Conservation (phyloP, 2,888 invertebrate genomes). For the Pseudanteris insignis region DNA sequence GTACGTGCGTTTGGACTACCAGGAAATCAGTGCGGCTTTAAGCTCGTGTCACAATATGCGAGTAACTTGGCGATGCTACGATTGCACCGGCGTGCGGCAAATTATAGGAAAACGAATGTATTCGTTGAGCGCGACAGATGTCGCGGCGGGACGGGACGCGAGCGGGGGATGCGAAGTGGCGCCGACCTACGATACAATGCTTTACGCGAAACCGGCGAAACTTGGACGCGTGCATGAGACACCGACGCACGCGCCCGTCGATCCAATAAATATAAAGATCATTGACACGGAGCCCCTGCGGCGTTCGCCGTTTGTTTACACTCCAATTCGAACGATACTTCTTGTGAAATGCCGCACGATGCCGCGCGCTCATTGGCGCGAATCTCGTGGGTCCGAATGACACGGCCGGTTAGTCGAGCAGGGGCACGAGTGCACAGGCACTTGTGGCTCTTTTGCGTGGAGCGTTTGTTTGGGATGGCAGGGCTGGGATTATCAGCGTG, state of each 20-base stretch:
- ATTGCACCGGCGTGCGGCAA: too few relatives aligned
- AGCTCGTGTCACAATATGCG: too few relatives aligned
- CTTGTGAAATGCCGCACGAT: slow-evolving; percentile 19
- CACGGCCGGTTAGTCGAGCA: not conserved
- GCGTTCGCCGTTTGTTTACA: slow-evolving; percentile 40
- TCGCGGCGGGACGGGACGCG: slow-evolving; percentile 4
- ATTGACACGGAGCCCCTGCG: slow-evolving; percentile 50
- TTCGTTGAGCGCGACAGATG: slow-evolving; percentile 4
- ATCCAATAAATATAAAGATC: slow-evolving; percentile 58
- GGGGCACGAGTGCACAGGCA: slow-evolving; percentile 4
- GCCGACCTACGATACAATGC: slow-evolving; percentile 43
- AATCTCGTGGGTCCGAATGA: not conserved
- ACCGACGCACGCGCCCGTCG: slow-evolving; percentile 49
- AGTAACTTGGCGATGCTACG: too few relatives aligned
- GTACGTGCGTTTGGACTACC: too few relatives aligned
- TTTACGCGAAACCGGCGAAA: slow-evolving; percentile 19
- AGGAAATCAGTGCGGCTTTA: too few relatives aligned
- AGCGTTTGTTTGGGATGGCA: slow-evolving; percentile 14
- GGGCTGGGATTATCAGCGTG: slow-evolving; percentile 13
- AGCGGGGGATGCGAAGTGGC: slow-evolving; percentile 7
- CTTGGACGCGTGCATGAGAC: slow-evolving; percentile 37
- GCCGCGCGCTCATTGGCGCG: not conserved
- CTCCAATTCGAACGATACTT: slow-evolving; percentile 32
- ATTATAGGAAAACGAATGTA: slow-evolving; percentile 5
- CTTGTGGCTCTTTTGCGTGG: slow-evolving; percentile 12